These are phyloP conservation scores for Drosophila chauvacae DNA, from an alignment of 1,140 invertebrate genomes.

Conservation along the genomic window DNA sequence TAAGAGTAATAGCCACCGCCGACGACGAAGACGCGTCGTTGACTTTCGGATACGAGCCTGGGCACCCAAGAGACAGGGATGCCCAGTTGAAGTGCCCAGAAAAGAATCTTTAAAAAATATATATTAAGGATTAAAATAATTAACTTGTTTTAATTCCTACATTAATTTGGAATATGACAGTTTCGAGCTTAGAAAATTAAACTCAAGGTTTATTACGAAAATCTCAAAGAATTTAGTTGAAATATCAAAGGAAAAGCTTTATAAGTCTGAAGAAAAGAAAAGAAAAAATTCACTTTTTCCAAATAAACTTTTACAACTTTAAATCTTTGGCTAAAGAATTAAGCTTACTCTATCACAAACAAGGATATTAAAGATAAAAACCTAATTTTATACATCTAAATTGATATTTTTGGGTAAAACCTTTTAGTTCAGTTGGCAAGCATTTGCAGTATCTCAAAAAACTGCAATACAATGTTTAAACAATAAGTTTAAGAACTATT, in stretches of 20 bases:
- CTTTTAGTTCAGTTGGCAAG: background rate
- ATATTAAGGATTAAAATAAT: background rate
- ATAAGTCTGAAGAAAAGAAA: background rate
- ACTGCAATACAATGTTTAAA: constrained; percentile 11
- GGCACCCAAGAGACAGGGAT: constrained; percentile 22
- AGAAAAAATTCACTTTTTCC: background rate
- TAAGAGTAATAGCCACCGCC: constrained; percentile 66
- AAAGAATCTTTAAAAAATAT: background rate
- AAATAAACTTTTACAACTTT: background rate
- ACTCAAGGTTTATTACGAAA: background rate
- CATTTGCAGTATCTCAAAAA: background rate
- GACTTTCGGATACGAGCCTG: constrained; percentile 48
- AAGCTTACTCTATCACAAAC: background rate
- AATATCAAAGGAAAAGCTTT: background rate
- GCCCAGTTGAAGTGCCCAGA: background rate
- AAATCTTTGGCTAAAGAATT: background rate
- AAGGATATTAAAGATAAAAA: background rate
- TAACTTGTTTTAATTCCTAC: background rate
- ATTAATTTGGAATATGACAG: no score
- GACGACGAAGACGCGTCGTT: constrained; percentile 35
- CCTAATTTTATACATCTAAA: background rate
- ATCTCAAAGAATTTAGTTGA: background rate
- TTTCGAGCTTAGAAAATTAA: background rate
- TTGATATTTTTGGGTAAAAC: background rate
- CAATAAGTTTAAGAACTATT: constrained; percentile 2